Percentiles rank a stretch among this genome's conserved stretches.
These are phyloP conservation scores for Columba livia DNA, from an alignment of 2,113 vertebrate species.

Conservation along the genomic window DNA sequence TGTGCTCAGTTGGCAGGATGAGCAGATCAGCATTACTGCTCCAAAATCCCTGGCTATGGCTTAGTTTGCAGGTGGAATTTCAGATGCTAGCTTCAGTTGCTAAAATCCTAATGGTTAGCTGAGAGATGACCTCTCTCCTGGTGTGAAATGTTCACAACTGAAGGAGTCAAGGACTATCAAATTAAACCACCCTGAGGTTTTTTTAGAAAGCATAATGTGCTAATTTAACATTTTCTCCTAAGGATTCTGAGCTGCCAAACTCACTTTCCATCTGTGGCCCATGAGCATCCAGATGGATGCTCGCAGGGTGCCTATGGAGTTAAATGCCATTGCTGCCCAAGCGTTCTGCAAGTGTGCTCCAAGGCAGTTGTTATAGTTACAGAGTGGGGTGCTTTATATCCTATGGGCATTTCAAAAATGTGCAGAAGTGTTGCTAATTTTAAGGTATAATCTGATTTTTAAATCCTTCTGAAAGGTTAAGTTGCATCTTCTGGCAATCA, in stretches of 20 bases:
- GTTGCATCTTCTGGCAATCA: neutral
- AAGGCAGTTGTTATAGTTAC: constrained; percentile 25
- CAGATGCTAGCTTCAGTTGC: neutral
- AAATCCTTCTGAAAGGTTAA: neutral
- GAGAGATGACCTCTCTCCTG: neutral
- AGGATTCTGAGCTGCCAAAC: neutral
- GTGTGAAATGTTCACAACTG: neutral
- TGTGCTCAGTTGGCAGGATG: neutral
- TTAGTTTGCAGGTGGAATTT: neutral
- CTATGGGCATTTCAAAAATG: neutral
- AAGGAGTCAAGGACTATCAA: neutral
- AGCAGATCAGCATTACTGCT: neutral
- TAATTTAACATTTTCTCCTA: neutral
- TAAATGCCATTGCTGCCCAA: neutral
- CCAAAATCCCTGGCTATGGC: neutral
- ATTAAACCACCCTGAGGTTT: neutral
- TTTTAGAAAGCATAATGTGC: neutral
- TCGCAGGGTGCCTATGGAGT: neutral
- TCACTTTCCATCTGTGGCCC: constrained; percentile 33
- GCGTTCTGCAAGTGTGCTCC: neutral
- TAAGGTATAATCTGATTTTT: neutral
- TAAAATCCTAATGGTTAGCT: neutral
- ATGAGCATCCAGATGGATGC: constrained; percentile 23
- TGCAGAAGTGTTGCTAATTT: neutral
- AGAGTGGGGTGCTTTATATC: neutral